Conservation (phyloP, 2,888 invertebrate genomes). For the Drosophila mettleri region DNA sequence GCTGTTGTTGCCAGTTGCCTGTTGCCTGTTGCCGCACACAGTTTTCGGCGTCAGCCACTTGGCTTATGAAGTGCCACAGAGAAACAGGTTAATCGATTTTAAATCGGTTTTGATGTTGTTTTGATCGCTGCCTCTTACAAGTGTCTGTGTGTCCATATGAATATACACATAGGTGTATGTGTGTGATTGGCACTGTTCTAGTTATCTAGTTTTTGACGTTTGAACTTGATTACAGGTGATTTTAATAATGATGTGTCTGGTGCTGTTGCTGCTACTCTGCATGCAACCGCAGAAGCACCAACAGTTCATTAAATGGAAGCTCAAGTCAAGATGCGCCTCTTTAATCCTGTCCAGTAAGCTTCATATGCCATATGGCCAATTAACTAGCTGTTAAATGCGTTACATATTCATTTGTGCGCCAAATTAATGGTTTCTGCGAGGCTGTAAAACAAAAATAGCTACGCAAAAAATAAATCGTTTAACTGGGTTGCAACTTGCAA, state of each 20-base stretch:
- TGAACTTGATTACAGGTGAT: slow-evolving; percentile 80
- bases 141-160: slow-evolving; percentile 9
- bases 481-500: slow-evolving; percentile 8
- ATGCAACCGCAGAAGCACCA: slow-evolving; percentile 45
- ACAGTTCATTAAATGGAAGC: slow-evolving; percentile 65
- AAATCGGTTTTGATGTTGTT: slow-evolving; percentile 80
- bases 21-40: slow-evolving; percentile 55
- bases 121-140: slow-evolving; percentile 62
- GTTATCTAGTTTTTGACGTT: slow-evolving; percentile 71
- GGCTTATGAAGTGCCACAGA: slow-evolving; percentile 74
- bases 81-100: slow-evolving; percentile 81
- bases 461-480: slow-evolving; percentile 13
- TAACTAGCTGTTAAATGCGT: slow-evolving; percentile 48
- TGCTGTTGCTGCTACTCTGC: slow-evolving; percentile 28
- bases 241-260: slow-evolving; percentile 75
- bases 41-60: slow-evolving; percentile 67
- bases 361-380: slow-evolving; percentile 44
- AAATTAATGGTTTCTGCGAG: slow-evolving; percentile 24
- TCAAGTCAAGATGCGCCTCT: slow-evolving; percentile 36
- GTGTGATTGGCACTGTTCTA: slow-evolving; percentile 52
- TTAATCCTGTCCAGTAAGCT: slow-evolving; percentile 35
- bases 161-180: slow-evolving; percentile 24
- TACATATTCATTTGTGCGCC: slow-evolving; percentile 30
- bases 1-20: slow-evolving; percentile 42
- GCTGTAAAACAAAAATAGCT: slow-evolving; percentile 22